phyloP scores from a whole-genome alignment of 2,113 vertebrate genomes.

The Sinocyclocheilus maitianheensis region DNA sequence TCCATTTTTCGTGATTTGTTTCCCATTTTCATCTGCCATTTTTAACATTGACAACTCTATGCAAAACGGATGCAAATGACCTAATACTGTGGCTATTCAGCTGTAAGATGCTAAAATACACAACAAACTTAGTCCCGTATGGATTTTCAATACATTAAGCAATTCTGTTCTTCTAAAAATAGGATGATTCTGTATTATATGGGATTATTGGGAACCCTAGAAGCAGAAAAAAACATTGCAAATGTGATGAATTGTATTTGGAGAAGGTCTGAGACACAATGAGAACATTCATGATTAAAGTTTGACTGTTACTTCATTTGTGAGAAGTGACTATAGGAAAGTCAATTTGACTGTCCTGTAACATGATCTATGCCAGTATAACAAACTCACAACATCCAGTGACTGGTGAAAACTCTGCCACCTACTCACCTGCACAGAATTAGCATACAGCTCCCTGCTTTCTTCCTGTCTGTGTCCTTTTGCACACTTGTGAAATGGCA shows the following conservation, averaged over 20 bases:
- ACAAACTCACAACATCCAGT: not conserved
- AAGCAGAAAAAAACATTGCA: not conserved
- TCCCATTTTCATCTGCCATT: not conserved
- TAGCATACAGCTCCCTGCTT: slow-evolving; percentile 12
- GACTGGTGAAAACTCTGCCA: not conserved
- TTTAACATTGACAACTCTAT: not conserved
- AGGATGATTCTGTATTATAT: not conserved
- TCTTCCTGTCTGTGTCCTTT: slow-evolving; percentile 1
- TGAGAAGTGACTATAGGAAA: not conserved
- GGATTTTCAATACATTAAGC: not conserved
- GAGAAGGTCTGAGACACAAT: not conserved
- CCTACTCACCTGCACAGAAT: slow-evolving; percentile 12
- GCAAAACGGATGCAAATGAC: not conserved
- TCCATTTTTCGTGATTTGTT: not conserved
- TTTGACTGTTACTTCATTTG: not conserved
- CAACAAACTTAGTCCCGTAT: not conserved
- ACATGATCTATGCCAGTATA: slow-evolving; percentile 3
- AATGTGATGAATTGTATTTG: not conserved
- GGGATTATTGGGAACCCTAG: not conserved
- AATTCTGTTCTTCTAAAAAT: not conserved
- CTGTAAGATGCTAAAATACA: not conserved
- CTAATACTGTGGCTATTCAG: not conserved
- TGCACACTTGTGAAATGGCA: not conserved
- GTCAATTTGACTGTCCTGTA: not conserved
- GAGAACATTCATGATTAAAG: not conserved